Evolutionary conservation across 2,797 vertebrate genomes (phyloP).

Genomic region (Hyperoplus immaculatus): DNA sequence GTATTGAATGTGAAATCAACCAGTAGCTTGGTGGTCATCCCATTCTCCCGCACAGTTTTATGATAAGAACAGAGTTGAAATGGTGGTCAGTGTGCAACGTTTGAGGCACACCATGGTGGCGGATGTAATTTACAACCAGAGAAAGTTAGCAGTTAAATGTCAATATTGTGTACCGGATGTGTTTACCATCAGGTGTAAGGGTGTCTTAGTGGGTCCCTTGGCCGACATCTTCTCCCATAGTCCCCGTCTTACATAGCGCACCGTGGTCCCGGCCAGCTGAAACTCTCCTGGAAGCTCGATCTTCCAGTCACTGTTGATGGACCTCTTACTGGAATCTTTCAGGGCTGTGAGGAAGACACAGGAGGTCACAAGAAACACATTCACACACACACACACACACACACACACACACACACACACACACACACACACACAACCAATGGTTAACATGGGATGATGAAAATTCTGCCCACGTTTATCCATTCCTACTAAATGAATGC

Average conservation of each 20-base stretch:
- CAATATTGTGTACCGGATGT: constrained; percentile 20
- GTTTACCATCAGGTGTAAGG: constrained; percentile 96
- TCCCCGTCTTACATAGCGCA: constrained; percentile 95
- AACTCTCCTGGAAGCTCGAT: constrained; percentile 98
- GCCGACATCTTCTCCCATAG: constrained; percentile 99
- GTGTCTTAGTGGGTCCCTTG: constrained; percentile 95
- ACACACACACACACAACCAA: no score
- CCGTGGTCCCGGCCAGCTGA: constrained; percentile 95
- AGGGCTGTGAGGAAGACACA: constrained; percentile 85
- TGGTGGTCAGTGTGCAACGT: no score
- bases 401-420: no score
- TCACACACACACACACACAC: neutral
- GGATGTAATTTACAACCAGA: no score
- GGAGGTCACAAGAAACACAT: neutral
- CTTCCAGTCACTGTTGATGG: constrained; percentile 99
- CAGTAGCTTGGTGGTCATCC: no score
- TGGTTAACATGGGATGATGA: no score
- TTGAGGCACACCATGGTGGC: no score
- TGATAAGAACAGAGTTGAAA: no score
- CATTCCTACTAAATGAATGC: no score
- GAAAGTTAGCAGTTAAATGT: neutral
- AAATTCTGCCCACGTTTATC: no score
- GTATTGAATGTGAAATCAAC: no score
- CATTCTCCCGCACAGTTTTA: no score
- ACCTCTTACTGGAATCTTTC: constrained; percentile 93